phyloP scores from a whole-genome alignment of 2,797 vertebrate species.

The Lepilemur ruficaudatus region DNA sequence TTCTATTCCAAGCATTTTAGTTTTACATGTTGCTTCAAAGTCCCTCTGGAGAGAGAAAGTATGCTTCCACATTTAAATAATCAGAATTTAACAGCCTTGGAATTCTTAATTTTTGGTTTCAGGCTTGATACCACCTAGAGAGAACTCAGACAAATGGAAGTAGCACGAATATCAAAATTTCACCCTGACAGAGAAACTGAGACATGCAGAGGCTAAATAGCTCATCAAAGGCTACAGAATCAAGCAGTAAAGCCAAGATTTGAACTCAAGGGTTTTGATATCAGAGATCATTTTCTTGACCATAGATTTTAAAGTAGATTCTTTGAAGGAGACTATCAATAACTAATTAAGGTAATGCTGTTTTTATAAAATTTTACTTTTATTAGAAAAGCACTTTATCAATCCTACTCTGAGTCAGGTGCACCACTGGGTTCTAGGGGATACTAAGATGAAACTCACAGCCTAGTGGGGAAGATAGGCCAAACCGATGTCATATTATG shows the following conservation, averaged over 20 bases:
- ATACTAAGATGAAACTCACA: not conserved
- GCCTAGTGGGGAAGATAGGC: not conserved
- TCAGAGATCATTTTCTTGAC: not conserved
- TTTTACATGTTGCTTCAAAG: not conserved
- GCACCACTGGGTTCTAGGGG: not conserved
- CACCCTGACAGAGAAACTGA: not conserved
- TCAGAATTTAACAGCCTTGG: not conserved
- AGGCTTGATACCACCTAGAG: not conserved
- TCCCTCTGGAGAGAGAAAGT: not conserved
- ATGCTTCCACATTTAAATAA: constrained; percentile 37
- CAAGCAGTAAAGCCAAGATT: not conserved
- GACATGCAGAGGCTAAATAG: not conserved
- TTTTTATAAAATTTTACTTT: not conserved
- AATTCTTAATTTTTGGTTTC: not conserved
- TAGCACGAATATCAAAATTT: not conserved
- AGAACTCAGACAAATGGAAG: not conserved
- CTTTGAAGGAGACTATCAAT: not conserved
- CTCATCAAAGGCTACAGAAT: not conserved
- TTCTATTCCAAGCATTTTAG: constrained; percentile 6
- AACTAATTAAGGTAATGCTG: not conserved
- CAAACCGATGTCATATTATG: not conserved
- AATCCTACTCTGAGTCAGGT: not conserved
- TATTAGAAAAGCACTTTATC: not conserved
- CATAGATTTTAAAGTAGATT: not conserved
- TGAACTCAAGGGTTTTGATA: not conserved